phyloP scores from a whole-genome alignment of 2,888 invertebrate species.

The Coleophora deauratella region DNA sequence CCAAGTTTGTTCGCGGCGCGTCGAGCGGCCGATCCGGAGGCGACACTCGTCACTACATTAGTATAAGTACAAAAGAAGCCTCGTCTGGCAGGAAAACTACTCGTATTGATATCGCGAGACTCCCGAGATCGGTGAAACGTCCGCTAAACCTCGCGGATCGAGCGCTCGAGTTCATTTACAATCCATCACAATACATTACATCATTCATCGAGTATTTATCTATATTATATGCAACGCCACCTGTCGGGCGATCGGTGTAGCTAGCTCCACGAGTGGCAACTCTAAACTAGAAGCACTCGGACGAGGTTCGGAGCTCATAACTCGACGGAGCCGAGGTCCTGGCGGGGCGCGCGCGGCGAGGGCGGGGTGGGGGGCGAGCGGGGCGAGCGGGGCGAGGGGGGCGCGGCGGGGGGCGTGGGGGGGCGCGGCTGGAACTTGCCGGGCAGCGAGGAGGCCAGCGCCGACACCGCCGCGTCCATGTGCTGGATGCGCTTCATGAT shows the following conservation, averaged over 20 bases:
- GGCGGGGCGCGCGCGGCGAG: slow-evolving; percentile 76
- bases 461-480: slow-evolving; percentile 82
- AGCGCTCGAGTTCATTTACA: no score
- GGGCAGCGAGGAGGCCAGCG: slow-evolving; percentile 67
- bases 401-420: slow-evolving; percentile 72
- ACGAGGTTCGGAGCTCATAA: slow-evolving; percentile 54
- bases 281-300: neutral
- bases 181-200: no score
- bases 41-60: neutral
- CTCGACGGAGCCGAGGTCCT: slow-evolving; percentile 83
- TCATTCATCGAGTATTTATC: neutral
- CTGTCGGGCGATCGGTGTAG: no score
- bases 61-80: slow-evolving; percentile 11
- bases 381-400: slow-evolving; percentile 79
- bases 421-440: slow-evolving; percentile 81
- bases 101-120: slow-evolving; percentile 1
- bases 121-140: slow-evolving; percentile 6
- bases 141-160: no score
- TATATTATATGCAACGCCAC: no score
- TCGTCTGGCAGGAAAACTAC: slow-evolving; percentile 1
- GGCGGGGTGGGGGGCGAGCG: slow-evolving; percentile 72
- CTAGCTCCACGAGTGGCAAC: neutral
- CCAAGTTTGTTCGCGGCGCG: slow-evolving; percentile 2
- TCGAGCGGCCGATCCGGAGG: neutral
- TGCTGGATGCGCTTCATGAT: slow-evolving; percentile 91